A percentile compares a stretch with the other conserved stretches of the same genome.
Evolutionary conservation across 2,113 vertebrate species (phyloP).

Genomic region (Oreotrochilus melanogaster): DNA sequence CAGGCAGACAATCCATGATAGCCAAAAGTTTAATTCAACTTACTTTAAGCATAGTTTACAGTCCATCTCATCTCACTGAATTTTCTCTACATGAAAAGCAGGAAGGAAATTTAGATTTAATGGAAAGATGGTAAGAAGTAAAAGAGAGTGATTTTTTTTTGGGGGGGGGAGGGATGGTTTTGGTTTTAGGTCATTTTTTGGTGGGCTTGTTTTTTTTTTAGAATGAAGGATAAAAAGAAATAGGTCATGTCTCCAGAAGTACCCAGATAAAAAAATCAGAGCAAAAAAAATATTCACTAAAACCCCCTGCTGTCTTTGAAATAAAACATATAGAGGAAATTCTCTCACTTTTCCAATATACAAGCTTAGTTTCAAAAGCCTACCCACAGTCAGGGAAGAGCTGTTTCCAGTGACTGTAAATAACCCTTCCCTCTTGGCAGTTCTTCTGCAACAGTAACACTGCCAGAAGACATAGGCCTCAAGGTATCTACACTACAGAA

Average conservation of each 20-base stretch:
- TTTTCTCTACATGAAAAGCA: neutral
- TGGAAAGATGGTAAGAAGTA: neutral
- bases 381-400: neutral
- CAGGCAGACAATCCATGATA: neutral
- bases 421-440: conserved; percentile 40
- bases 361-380: neutral
- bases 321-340: neutral
- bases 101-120: neutral
- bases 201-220: neutral
- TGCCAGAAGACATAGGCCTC: conserved; percentile 35
- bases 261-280: neutral
- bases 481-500: conserved; percentile 21
- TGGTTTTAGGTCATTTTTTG: neutral
- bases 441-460: neutral
- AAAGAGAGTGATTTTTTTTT: neutral
- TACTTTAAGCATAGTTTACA: neutral
- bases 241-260: neutral
- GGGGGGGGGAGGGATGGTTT: accelerated
- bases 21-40: neutral
- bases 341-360: neutral
- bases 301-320: neutral
- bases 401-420: conserved; percentile 27
- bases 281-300: neutral
- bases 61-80: neutral
- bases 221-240: neutral